These are phyloP conservation scores for Neocrepidodera transversa DNA, from an alignment of 2,888 invertebrate genomes.

Conservation along the genomic window DNA sequence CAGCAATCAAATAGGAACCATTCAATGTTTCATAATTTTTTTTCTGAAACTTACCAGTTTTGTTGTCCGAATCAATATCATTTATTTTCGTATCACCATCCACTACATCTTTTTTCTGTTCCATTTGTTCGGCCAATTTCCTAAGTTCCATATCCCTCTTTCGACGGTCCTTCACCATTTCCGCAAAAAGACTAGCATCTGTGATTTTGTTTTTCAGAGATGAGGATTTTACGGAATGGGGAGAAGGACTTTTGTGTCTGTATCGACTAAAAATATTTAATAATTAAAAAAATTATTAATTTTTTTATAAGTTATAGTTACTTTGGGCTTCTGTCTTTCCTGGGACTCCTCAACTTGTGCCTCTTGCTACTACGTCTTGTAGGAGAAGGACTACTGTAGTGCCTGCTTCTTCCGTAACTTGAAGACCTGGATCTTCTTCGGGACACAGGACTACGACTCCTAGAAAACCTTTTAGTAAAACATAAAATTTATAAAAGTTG, in stretches of 20 bases:
- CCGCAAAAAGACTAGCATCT: constrained; percentile 88
- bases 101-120: constrained; percentile 46
- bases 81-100: background rate
- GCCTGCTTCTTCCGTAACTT: constrained; percentile 59
- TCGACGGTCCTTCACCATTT: constrained; percentile 84
- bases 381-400: constrained; percentile 60
- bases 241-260: constrained; percentile 55
- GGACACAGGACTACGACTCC: constrained; percentile 68
- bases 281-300: background rate
- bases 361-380: constrained; percentile 59
- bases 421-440: constrained; percentile 65
- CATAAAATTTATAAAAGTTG: background rate
- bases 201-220: constrained; percentile 82
- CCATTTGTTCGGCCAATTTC: constrained; percentile 63
- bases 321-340: constrained; percentile 50
- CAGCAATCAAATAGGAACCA: too few relatives aligned
- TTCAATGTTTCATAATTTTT: too few relatives aligned
- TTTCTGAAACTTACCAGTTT: constrained; percentile 22
- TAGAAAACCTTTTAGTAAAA: constrained; percentile 54
- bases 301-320: constrained; percentile 19
- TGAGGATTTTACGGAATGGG: constrained; percentile 62
- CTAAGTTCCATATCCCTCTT: constrained; percentile 78
- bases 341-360: constrained; percentile 63
- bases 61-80: constrained; percentile 47
- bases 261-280: constrained; percentile 38